Conservation (phyloP, 2,888 invertebrate species). For the Morinoia aosen region DNA sequence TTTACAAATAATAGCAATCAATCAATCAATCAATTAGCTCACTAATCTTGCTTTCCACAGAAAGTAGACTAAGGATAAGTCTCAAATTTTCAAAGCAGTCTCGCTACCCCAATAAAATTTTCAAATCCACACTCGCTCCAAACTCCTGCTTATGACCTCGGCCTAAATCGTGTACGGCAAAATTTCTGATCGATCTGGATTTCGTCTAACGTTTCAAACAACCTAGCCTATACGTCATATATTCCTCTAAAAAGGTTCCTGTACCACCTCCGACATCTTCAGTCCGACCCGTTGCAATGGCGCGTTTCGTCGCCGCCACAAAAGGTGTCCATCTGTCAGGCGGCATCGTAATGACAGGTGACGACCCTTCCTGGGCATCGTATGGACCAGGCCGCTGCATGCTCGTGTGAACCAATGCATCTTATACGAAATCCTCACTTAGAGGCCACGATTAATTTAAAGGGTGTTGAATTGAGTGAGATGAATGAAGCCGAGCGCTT, state of each 20-base stretch:
- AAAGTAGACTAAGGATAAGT: too few relatives aligned
- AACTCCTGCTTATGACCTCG: background rate
- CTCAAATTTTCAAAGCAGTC: too few relatives aligned
- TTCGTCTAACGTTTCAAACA: background rate
- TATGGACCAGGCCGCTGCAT: background rate
- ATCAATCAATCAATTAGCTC: too few relatives aligned
- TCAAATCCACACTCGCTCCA: too few relatives aligned
- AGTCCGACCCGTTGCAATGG: background rate
- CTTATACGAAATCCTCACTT: background rate
- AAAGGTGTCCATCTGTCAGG: background rate
- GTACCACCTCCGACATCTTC: background rate
- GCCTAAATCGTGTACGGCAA: background rate
- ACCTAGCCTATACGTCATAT: background rate
- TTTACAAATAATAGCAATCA: too few relatives aligned
- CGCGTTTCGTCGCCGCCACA: background rate
- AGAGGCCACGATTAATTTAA: background rate
- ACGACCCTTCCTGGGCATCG: background rate
- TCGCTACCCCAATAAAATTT: too few relatives aligned
- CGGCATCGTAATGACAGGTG: background rate
- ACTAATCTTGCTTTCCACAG: too few relatives aligned
- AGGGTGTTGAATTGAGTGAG: background rate
- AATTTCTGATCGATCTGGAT: background rate
- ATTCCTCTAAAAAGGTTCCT: background rate
- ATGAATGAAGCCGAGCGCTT: conserved; percentile 30
- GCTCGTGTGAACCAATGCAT: conserved; percentile 13